Base-by-base conservation (phyloP, 2,888 invertebrate genomes). In the Dioctria rufipes region DNA sequence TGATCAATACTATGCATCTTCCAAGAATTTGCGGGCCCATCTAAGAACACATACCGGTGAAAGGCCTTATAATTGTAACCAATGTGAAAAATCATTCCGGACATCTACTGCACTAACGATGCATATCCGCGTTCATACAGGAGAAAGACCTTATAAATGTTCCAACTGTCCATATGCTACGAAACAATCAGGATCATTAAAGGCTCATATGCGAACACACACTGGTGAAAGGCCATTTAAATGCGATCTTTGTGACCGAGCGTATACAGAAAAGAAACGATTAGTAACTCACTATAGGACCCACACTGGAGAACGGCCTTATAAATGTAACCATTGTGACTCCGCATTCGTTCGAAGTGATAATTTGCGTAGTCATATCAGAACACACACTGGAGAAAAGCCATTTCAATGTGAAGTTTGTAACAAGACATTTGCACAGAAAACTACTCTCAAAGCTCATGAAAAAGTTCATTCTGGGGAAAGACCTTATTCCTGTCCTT, bases 41-140 rank as follows among this genome's bases (percentile, higher is more conserved):
- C 46, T 82, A 11, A 58, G 82, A 3, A 82, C 80, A 4, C 83
- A 83, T 60, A 82, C 83, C 3, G 82, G 81, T 39, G 83, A 83
- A 61, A 46, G 80, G 40, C 83, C 83, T 9, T 83, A 82, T 63
- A 79, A 65, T n/a, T 83, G 83, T 71, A 80, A 65, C 25, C 66
- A 73, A 42, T 83, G 83, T 77, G 80, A 81, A 4, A 83, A 83
- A 75, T 43, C 78, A 4, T 83, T 83, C 46, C 80, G 82, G 9
- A 82, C 82, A 3, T 80, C 82, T 4, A 80, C 82, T 3, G 78
- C 80, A 8, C 79, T 82, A 2, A 82, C 82, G 4, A 49, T 80
- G n/a, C 82, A 82, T 63, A 73, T 13, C 11, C 80, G 82, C 6
- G 80, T 80, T 2, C 82, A 82, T 43, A 80, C 80, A n/a, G 82